Conservation (phyloP, 2,113 vertebrate species). For the Oenanthe melanoleuca region DNA sequence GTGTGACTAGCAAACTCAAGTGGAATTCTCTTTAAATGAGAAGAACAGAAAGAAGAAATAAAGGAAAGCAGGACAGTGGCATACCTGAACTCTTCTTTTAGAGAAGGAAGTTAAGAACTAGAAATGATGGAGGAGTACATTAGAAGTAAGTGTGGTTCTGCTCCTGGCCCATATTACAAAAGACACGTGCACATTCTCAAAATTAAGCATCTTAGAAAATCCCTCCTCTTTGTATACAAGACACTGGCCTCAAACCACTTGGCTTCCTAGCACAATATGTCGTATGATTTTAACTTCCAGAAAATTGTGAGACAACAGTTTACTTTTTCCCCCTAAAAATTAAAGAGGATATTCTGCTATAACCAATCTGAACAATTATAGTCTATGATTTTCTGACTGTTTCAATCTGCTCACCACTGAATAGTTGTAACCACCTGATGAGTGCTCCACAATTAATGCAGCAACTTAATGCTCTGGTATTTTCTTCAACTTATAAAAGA, state of each 20-base stretch:
- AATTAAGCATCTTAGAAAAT: neutral
- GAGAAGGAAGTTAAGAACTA: neutral
- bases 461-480: neutral
- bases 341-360: neutral
- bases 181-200: neutral
- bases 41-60: neutral
- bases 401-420: neutral
- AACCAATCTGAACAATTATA: neutral
- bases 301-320: neutral
- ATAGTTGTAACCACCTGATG: neutral
- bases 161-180: neutral
- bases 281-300: neutral
- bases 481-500: neutral
- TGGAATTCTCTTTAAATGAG: neutral
- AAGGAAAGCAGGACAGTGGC: neutral
- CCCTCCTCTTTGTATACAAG: neutral
- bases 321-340: neutral
- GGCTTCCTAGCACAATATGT: neutral
- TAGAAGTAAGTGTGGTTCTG: slow-evolving; percentile 1
- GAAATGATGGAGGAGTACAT: neutral
- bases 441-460: neutral
- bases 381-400: neutral
- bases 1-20: neutral
- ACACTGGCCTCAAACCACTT: neutral
- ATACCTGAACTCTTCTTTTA: neutral